Base-by-base conservation (phyloP, 2,113 vertebrate genomes). In the Malurus melanocephalus region DNA sequence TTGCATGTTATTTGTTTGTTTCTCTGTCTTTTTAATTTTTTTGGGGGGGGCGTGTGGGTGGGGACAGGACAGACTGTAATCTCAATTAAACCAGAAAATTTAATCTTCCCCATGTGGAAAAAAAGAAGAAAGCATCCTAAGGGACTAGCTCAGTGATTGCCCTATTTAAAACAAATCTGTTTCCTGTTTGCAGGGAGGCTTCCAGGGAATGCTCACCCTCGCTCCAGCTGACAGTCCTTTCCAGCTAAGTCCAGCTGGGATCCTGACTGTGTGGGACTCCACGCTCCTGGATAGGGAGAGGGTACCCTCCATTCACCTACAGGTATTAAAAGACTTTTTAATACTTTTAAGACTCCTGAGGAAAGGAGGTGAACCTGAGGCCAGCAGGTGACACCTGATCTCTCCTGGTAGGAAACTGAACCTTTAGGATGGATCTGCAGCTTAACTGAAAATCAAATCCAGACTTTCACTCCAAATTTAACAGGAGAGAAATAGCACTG, bases 131-230 rank as follows among this genome's bases (percentile, higher is more conserved):
- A 73, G 33, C 12, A 35, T 51, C 24, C 28, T 40, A 65, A 57
- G 24, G 35, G 49, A 42, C 6, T 53, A 48, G 45, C 22, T 89
- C 15, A 46, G 16, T 45, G 38, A 21, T 10, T 80, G 22, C 40
- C 38, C 35, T 72, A 2, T 80, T 66, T 65, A 40, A 40, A 74
- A 38, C 26, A 78, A 72, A 23, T 65, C 30, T 40, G 11, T 26
- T 74, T 56, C 8, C 43, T 89, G 26, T n/a, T 78, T 90, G 57
- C 66, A 98, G 98, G 98, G 97, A 67, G 97, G 98, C 16, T 98
- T 98, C 88, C 89, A 94, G 24, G 98, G 98, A 92, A 96, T 33
- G 0, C 23, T 98, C 43, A 42, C 3, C 46, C 93, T 98, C 68
- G 7, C 90, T 67, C 95, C 97, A 43, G 95, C 90, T 27, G 94